Evolutionary conservation across 2,797 vertebrate species (phyloP).

Genomic region (Bradypus variegatus): DNA sequence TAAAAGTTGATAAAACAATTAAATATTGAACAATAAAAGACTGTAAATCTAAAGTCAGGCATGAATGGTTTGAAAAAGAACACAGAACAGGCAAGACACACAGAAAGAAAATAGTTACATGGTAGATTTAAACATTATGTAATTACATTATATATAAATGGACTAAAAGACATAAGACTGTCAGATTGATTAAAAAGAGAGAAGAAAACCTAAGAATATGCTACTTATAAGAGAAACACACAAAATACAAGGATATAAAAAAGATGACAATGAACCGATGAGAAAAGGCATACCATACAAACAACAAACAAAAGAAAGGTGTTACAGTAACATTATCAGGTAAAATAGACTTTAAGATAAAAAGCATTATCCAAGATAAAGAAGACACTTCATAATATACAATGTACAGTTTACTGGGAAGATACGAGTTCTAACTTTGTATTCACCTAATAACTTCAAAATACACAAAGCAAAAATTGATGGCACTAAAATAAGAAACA

Average conservation of each 20-base stretch:
- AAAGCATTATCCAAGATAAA: not conserved
- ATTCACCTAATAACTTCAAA: not conserved
- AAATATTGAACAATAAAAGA: not conserved
- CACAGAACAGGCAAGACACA: not conserved
- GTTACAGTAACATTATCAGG: not conserved
- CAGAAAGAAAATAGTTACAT: not conserved
- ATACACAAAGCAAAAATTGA: not conserved
- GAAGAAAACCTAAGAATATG: not conserved
- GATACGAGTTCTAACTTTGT: not conserved
- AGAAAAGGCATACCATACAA: not conserved
- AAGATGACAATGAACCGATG: not conserved
- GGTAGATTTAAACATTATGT: not conserved
- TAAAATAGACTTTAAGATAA: not conserved
- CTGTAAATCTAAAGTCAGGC: not conserved
- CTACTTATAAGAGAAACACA: not conserved
- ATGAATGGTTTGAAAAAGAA: not conserved
- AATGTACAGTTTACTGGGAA: not conserved
- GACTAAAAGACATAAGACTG: not conserved
- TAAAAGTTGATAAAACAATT: not conserved
- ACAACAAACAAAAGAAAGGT: not conserved
- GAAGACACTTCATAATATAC: not conserved
- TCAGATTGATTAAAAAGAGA: not conserved
- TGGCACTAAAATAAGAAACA: not conserved
- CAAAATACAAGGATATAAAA: not conserved
- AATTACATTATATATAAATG: not conserved